Evolutionary conservation across 2,113 vertebrate species (phyloP).

Genomic region (Gavia stellata): DNA sequence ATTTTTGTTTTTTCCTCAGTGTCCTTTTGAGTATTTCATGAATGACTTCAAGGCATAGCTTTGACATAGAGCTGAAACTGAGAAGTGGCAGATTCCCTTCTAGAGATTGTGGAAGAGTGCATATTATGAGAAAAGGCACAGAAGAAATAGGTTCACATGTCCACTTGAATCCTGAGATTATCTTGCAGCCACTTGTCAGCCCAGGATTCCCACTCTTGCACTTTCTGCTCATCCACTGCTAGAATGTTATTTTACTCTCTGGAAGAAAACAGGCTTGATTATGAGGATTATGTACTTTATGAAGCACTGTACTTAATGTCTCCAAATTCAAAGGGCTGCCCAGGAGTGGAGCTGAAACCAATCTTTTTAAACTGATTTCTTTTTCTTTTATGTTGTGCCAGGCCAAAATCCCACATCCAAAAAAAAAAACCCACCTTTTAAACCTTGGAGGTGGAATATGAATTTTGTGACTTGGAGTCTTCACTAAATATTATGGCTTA

Average conservation of each 20-base stretch:
- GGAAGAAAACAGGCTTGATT: background rate
- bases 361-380: background rate
- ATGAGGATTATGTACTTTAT: background rate
- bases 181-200: background rate
- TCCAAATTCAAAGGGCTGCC: background rate
- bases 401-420: background rate
- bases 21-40: background rate
- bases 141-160: background rate
- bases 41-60: background rate
- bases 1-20: background rate
- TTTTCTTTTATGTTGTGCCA: background rate
- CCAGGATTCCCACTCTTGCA: background rate
- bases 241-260: background rate
- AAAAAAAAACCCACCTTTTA: background rate
- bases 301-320: background rate
- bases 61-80: background rate
- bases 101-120: background rate
- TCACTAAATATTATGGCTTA: background rate
- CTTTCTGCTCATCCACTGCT: background rate
- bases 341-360: background rate
- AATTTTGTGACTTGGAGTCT: background rate
- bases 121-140: background rate
- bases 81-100: background rate
- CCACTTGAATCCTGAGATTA: background rate
- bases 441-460: background rate